Evolutionary conservation across 2,113 vertebrate genomes (phyloP), one percentile per base, ranked within the genome.

Genomic region (Pyxicephalus adspersus): DNA sequence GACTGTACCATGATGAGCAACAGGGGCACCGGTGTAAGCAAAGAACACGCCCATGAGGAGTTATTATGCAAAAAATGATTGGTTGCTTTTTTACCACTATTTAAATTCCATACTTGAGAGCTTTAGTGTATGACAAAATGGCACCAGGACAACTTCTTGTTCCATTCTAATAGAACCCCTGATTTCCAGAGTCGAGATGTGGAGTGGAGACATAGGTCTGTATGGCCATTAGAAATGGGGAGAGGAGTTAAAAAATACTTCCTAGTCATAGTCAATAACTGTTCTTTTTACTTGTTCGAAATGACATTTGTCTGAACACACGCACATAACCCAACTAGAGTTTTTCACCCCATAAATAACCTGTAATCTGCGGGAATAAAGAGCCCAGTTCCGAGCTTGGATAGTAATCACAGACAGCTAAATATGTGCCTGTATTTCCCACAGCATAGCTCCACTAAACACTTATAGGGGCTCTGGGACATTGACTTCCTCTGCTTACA

Each of bases 281-380:
- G 54, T 22, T 1, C 19, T 70, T 68, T 50, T 68, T n/a, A 29
- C 64, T 67, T 16, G 64, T 65, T 29, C 31, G 4, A 57, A 34
- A 66, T 16, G 11, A 25, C 28, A 38, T 55, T 26, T 26, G 71
- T 74, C 54, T 74, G 54, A 60, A 71, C 65, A 51, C 58, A 58
- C 51, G 13, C 71, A 72, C 64, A 31, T 34, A 64, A 64, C 60
- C 78, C n/a, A 22, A 64, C 57, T 73, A 8, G 23, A 73, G 45
- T 61, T 81, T 81, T 73, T 63, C 78, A 81, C 78, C 64, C 68
- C 78, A 81, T 81, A 81, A 81, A 81, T 81, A 81, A 74, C 16
- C 26, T 26, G 60, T 64, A 81, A 81, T 81, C 68, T 65, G 60
- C 60, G 16, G 68, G 67, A 64, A 81, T 64, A 73, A 72, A 73